phyloP scores from a whole-genome alignment of 1,140 invertebrate species.

The Ceratosolen fusciceps region DNA sequence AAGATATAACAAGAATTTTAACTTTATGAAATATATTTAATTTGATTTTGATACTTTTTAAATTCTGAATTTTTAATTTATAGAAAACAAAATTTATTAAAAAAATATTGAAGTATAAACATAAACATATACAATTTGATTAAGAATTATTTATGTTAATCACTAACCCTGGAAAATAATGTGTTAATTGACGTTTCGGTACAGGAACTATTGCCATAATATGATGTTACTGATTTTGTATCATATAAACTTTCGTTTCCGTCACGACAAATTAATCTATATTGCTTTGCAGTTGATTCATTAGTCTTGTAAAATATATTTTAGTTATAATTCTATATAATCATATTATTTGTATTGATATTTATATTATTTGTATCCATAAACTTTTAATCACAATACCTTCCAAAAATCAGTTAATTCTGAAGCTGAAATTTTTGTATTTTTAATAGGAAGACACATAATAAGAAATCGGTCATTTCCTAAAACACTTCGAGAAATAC shows the following conservation, averaged over 20 bases:
- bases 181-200: conserved; percentile 57
- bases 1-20: no score
- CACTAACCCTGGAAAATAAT: conserved; percentile 63
- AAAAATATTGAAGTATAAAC: neutral
- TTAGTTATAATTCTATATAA: conserved; percentile 30
- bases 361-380: conserved; percentile 32
- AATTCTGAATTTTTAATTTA: no score
- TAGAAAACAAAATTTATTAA: neutral
- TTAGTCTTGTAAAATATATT: conserved; percentile 55
- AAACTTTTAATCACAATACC: conserved; percentile 59
- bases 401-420: conserved; percentile 77
- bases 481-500: conserved; percentile 71
- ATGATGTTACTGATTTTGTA: conserved; percentile 51
- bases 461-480: conserved; percentile 80
- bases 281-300: conserved; percentile 67
- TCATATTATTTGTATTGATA: conserved; percentile 29
- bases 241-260: conserved; percentile 59
- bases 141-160: neutral
- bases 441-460: conserved; percentile 76
- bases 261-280: conserved; percentile 69
- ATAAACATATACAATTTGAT: neutral
- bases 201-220: conserved; percentile 49
- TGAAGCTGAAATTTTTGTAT: conserved; percentile 64
- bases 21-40: no score
- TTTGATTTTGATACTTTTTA: no score